Conservation (phyloP, 2,113 vertebrate genomes). For the Tragulus kanchil region DNA sequence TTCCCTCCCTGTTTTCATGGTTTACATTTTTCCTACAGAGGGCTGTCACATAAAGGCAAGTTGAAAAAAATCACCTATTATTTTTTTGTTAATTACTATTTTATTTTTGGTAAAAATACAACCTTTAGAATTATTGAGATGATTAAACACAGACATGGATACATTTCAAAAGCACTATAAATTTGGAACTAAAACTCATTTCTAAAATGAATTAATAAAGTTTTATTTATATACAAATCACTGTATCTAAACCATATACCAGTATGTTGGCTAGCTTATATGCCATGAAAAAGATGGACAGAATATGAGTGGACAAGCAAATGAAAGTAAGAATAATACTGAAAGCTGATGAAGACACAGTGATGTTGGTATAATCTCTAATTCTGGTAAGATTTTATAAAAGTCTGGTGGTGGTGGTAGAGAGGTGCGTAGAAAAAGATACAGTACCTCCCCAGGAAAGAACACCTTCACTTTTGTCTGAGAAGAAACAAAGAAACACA, state of each 20-base stretch:
- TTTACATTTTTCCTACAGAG: neutral
- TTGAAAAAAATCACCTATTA: neutral
- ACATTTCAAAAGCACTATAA: slow-evolving; percentile 30
- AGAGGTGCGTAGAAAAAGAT: neutral
- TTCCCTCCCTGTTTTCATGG: neutral
- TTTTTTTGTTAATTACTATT: neutral
- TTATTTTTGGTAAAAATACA: slow-evolving; percentile 10
- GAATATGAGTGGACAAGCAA: neutral
- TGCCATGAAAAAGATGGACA: neutral
- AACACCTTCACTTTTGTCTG: neutral
- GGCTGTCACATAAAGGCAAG: neutral
- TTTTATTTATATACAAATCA: neutral
- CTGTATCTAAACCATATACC: neutral
- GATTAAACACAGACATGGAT: neutral
- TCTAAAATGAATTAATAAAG: neutral
- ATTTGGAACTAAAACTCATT: neutral
- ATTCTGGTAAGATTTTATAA: neutral
- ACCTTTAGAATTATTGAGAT: neutral
- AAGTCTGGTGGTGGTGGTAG: neutral
- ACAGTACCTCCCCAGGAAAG: neutral
- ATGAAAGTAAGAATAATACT: neutral
- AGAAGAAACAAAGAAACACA: neutral
- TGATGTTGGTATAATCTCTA: neutral
- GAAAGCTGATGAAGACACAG: neutral
- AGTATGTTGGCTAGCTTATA: neutral